Base-by-base conservation (phyloP, 2,888 invertebrate genomes). In the Trichopoda pennipes region DNA sequence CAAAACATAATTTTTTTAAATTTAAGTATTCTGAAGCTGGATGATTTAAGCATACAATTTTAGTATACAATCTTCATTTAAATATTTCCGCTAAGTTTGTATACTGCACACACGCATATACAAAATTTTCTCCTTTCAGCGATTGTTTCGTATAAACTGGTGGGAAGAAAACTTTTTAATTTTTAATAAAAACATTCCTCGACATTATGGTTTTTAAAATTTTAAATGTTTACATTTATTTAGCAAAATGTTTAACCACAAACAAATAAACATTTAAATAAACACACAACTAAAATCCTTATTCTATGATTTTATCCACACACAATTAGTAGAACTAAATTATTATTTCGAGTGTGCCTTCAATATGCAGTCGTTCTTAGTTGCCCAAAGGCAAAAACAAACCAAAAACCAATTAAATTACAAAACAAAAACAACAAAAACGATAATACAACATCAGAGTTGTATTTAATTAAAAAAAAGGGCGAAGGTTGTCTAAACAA, bases 401-500 rank as follows among this genome's bases (percentile, higher is more conserved):
- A 16, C 32, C 4, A 17, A 55, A 3, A 63, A n/a, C 0, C 42
- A 58, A 44, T 42, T 16, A 32, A 2, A 28, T n/a, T n/a, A n/a
- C n/a, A 68, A 53, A 23, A 12, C 21, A 47, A 66, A 38, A 60
- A 51, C 21, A 66, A 28, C 28, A 28, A 28, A 2, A 49, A 35
- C 56, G 53, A 74, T 21, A 69, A 74, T 21, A 69, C 61, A 47
- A 69, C 49, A 12, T 14, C 23, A 60, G 60, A 55, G 63, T 55
- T 64, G 38, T 69, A 58, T 74, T 53, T 68, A 72, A 76, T 63
- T 55, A 56, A 63, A 74, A 3, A 66, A 60, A 75, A 82, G 82
- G 75, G 79, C 79, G 72, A 82, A 82, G 79, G 82, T 82, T 82
- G 70, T 63, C 56, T 51, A 66, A 81, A 70, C 58, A 81, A 47